Percentiles rank a stretch among this genome's conserved stretches.
Evolutionary conservation across 2,797 vertebrate genomes (phyloP).

Genomic region (Leptoclinus maculatus): DNA sequence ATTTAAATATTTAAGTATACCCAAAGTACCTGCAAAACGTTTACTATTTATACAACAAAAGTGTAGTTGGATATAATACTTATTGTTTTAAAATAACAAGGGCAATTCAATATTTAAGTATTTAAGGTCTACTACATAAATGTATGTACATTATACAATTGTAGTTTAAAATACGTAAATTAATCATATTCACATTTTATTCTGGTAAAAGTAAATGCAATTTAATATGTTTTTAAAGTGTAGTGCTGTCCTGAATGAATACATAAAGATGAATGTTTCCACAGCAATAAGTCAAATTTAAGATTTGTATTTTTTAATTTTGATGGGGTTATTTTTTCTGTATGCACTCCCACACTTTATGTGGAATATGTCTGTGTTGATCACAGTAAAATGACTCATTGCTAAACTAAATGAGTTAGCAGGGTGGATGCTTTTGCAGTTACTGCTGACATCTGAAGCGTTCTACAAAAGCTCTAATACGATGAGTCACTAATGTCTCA

Average conservation of each 20-base stretch:
- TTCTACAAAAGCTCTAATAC: not conserved
- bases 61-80: too few species aligned
- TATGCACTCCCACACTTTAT: not conserved
- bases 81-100: too few species aligned
- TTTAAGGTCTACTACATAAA: too few species aligned
- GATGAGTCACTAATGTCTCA: not conserved
- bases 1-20: too few species aligned
- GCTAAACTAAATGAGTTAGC: not conserved
- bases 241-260: not conserved
- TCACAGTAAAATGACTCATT: not conserved
- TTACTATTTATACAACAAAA: too few species aligned
- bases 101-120: too few species aligned
- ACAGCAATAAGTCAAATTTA: not conserved
- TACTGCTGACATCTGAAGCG: not conserved
- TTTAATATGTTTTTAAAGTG: not conserved
- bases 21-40: too few species aligned
- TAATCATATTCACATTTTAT: too few species aligned
- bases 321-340: not conserved
- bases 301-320: not conserved
- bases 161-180: too few species aligned
- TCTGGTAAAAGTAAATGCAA: not conserved
- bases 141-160: too few species aligned
- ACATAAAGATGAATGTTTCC: not conserved
- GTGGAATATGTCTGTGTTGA: not conserved
- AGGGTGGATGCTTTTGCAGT: conserved; percentile 5